phyloP scores from a whole-genome alignment of 2,113 vertebrate species.

The Shinisaurus crocodilurus region DNA sequence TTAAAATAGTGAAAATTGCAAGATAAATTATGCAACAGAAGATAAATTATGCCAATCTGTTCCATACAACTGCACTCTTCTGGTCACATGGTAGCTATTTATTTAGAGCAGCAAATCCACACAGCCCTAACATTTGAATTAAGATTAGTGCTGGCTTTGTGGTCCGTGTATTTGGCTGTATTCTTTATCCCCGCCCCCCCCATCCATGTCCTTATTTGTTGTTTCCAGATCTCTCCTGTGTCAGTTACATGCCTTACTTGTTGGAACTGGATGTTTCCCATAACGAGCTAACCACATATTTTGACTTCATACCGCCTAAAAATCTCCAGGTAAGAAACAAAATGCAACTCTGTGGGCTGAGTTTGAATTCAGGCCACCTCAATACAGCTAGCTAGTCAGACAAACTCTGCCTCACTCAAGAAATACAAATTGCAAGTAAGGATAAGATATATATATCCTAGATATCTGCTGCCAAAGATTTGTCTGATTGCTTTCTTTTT shows the following conservation, averaged over 20 bases:
- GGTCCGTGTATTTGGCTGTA: background rate
- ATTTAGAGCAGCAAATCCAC: background rate
- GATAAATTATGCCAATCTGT: background rate
- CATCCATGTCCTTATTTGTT: background rate
- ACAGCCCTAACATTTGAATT: background rate
- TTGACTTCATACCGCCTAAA: constrained; percentile 86
- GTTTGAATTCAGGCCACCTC: background rate
- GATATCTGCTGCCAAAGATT: background rate
- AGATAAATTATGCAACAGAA: background rate
- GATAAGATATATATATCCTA: background rate
- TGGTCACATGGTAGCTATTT: background rate
- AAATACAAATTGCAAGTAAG: background rate
- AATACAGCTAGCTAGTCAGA: background rate
- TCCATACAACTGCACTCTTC: background rate
- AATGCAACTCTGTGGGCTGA: background rate
- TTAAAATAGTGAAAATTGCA: background rate
- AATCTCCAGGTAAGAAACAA: constrained; percentile 84
- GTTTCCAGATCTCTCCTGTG: constrained; percentile 88
- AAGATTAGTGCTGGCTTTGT: fast-evolving
- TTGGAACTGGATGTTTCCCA: constrained; percentile 85
- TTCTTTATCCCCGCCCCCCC: background rate
- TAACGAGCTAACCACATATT: constrained; percentile 85
- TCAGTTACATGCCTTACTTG: constrained; percentile 90
- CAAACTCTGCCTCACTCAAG: background rate
- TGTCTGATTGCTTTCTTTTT: background rate